Conservation (phyloP, 2,888 invertebrate species). For the Tetragonisca angustula region DNA sequence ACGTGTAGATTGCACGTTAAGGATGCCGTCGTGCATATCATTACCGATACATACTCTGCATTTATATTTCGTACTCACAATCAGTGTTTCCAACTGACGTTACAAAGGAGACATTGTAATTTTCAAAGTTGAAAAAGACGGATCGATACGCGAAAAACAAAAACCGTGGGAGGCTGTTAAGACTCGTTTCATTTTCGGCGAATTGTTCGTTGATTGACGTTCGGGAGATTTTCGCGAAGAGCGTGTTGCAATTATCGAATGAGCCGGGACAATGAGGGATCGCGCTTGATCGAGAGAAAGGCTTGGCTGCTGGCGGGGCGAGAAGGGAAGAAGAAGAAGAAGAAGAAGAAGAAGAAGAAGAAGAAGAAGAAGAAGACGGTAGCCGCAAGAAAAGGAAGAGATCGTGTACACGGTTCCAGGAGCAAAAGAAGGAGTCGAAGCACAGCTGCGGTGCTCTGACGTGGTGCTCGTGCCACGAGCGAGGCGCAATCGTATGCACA, state of each 20-base stretch:
- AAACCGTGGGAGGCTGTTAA: too few relatives aligned
- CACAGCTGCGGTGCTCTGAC: conserved; percentile 73
- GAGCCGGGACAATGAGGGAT: conserved; percentile 48
- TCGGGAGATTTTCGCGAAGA: conserved; percentile 13
- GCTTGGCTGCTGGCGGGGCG: conserved; percentile 7
- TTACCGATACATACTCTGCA: neutral
- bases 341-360: too few relatives aligned
- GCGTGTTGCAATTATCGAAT: conserved; percentile 43
- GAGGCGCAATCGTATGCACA: conserved; percentile 70
- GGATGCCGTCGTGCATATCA: neutral
- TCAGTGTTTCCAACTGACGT: neutral
- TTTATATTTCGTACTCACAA: neutral
- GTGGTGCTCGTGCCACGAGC: conserved; percentile 73
- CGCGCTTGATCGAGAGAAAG: conserved; percentile 52
- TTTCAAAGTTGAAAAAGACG: neutral
- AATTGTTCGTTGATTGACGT: neutral
- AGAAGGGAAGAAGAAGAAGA: neutral
- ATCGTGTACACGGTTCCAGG: conserved; percentile 59
- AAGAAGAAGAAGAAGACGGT: conserved; percentile 39
- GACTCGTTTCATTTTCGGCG: neutral
- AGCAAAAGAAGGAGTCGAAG: conserved; percentile 54
- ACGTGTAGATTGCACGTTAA: neutral
- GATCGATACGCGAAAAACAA: too few relatives aligned
- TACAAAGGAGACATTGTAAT: neutral
- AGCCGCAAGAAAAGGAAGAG: conserved; percentile 59